Evolutionary conservation across 1,140 invertebrate genomes (phyloP).

Genomic region (Polypedilum pembai): DNA sequence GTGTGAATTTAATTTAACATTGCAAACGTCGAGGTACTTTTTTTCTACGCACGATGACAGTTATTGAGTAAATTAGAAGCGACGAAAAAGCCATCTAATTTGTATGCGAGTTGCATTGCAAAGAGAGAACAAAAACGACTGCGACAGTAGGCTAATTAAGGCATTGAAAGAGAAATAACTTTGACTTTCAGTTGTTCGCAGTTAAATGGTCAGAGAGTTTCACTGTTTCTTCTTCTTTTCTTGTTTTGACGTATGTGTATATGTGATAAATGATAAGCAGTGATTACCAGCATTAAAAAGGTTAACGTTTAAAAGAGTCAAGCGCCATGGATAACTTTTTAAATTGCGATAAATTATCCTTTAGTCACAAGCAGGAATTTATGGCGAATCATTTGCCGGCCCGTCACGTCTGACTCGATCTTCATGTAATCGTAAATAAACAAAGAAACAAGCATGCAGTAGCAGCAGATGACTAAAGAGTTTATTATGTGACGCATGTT

Average conservation of each 20-base stretch:
- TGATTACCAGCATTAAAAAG: too few species aligned
- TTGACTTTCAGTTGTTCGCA: not conserved
- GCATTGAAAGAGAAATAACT: not conserved
- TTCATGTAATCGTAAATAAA: too few species aligned
- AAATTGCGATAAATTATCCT: conserved; percentile 7
- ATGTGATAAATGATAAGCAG: not conserved
- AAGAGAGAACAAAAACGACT: not conserved
- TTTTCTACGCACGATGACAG: not conserved
- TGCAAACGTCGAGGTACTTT: not conserved
- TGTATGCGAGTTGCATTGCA: not conserved
- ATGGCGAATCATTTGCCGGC: too few species aligned
- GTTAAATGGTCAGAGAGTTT: too few species aligned
- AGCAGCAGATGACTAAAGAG: too few species aligned
- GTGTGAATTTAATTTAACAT: not conserved
- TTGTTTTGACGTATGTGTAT: not conserved
- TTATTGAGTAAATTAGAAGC: not conserved
- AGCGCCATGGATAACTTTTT: too few species aligned
- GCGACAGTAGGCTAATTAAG: not conserved
- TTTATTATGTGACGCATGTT: too few species aligned
- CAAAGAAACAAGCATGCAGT: too few species aligned
- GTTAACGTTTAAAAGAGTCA: too few species aligned
- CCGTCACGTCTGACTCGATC: too few species aligned
- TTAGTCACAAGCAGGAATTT: not conserved
- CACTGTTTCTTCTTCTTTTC: not conserved
- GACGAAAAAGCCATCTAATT: not conserved